Base-by-base conservation (phyloP, 1,140 invertebrate genomes). In the Acromyrmex echinatior region DNA sequence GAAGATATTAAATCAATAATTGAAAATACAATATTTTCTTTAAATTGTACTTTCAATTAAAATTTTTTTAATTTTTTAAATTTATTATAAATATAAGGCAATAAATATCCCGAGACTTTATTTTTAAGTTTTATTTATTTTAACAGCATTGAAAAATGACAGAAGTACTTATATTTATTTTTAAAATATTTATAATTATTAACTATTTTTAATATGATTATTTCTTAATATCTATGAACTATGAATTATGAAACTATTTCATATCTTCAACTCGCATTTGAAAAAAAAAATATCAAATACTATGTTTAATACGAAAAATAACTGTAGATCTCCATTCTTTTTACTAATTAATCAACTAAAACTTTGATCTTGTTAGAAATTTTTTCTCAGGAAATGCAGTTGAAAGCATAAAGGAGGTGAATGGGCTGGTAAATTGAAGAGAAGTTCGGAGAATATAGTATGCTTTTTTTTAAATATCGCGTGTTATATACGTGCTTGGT, bases 341-440 rank as follows among this genome's bases (percentile, higher is more conserved):
- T 10, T 12, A n/a, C 4, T 35, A 80, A 68, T 80, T 53, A 68
- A 66, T 66, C 18, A 25, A 14, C 39, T 25, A 31, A 65, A 56
- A 51, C 28, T 35, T n/a, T 6, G 65, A 16, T 16, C 28, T 70
- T 16, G 49, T 74, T 82, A 74, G 39, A 84, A 74, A 84, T 12
- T 74, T 76, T 25, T 66, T 39, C 35, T 21, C 45, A 21, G 56
- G 18, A 74, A 79, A 78, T 85, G 62, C 45, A 78, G 45, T 65
- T 49, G 45, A 65, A 78, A 82, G 56, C 66, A 1, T 39, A 28
- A 0, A 45, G 58, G 28, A 84, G 80, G 70, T 51, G 80, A 76
- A 84, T 73, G 56, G n/a, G 70, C 80, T 71, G n/a, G 9, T 71
- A 62, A 84, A 84, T 84, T 56, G 45, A 86, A 86, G 31, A 66